Evolutionary conservation across 1,140 invertebrate species (phyloP), one percentile per base, ranked within the genome.

Genomic region (Drosophila neocordata): DNA sequence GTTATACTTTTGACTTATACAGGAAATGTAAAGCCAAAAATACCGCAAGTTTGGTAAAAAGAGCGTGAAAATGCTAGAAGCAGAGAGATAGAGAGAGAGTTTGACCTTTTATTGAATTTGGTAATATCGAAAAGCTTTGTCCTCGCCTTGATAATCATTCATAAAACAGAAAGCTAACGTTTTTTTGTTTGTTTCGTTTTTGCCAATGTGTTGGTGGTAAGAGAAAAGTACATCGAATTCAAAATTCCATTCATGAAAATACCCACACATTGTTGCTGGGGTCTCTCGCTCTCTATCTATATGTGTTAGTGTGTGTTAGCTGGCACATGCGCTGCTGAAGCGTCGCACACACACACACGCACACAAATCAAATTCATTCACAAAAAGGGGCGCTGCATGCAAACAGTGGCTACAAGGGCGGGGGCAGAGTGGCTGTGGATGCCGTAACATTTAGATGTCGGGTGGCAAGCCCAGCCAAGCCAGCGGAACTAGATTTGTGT

Each of bases 211-310:
- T 60, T 78, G 73, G 76, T 62, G 66, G 73, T 64, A 51, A 71
- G 83, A 87, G 83, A 87, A 87, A 87, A 79, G 83, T 88, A 87
- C 83, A 87, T 76, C 75, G 83, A 88, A 87, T 88, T 72, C 87
- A 90, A 75, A 75, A 90, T 90, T 87, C 85, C 89, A 90, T 90
- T 90, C 89, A 90, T 90, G 85, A 90, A 89, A 82, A 77, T 79
- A 87, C 74, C 89, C 85, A 90, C 80, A 90, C 88, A 85, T 79
- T 75, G 82, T 77, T 87, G 71, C 65, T 72, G 79, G 69, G 41
- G 8, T 48, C 15, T 31, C 3, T 31, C 27, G 27, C 27, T 31
- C 27, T 31, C 27, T 48, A 8, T 44, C 13, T 44, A 11, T 20
- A 44, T 13, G 41, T 20, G 20, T 48, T 48, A 64, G 18, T 59